A percentile compares a stretch with the other conserved stretches of the same genome.
These are phyloP conservation scores for Protophormia terraenovae DNA, from an alignment of 2,888 invertebrate genomes.

Conservation along the genomic window DNA sequence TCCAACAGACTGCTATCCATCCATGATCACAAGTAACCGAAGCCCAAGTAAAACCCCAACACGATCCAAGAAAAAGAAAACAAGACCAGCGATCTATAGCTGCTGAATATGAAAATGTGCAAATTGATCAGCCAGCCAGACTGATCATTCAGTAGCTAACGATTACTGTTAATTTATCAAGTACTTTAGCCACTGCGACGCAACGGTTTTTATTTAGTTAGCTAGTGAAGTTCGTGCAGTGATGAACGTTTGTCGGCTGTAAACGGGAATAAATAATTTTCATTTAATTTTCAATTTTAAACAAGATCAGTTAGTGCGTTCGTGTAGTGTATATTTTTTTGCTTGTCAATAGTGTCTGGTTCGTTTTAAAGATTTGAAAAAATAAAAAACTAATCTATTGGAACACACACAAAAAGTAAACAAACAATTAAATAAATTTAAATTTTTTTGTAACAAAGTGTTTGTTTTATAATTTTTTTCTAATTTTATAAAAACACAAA, in stretches of 20 bases:
- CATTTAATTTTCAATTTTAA: slow-evolving; percentile 1
- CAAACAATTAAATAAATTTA: slow-evolving; percentile 37
- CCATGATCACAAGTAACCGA: neutral
- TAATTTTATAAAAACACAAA: slow-evolving; percentile 14
- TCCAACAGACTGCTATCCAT: neutral
- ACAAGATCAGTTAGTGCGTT: neutral
- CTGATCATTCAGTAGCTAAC: slow-evolving; percentile 9
- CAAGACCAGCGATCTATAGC: neutral
- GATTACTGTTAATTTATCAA: slow-evolving; percentile 46
- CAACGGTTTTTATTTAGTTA: slow-evolving; percentile 50
- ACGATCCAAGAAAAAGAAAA: neutral
- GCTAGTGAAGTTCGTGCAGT: slow-evolving; percentile 63
- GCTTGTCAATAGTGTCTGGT: slow-evolving; percentile 16
- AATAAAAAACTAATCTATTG: slow-evolving; percentile 58
- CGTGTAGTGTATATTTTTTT: neutral
- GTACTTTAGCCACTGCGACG: slow-evolving; percentile 55
- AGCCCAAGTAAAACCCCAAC: neutral
- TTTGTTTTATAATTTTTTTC: slow-evolving; percentile 7
- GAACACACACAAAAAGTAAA: slow-evolving; percentile 58
- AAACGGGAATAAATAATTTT: neutral
- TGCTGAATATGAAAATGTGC: slow-evolving; percentile 20
- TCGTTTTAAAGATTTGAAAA: slow-evolving; percentile 18
- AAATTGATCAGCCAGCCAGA: neutral
- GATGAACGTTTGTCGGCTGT: slow-evolving; percentile 37
- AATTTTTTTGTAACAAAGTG: neutral